Evolutionary conservation across 2,888 invertebrate genomes (phyloP), one percentile per base, ranked within the genome.

Genomic region (Himalopsyche japonica): DNA sequence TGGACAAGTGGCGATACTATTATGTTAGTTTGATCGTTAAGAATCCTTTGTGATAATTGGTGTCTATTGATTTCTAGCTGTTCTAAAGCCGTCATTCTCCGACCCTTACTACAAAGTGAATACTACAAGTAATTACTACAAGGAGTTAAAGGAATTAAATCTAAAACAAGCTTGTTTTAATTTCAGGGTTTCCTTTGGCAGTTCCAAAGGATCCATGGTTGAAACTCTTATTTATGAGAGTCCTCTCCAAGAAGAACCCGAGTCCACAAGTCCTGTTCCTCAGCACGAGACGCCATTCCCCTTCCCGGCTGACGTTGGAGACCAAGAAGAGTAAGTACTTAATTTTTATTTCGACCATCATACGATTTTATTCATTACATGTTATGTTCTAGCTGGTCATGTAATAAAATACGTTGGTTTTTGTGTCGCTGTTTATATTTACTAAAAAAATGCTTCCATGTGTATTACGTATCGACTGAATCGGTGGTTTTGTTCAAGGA

Each of bases 121-220:
- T n/a, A n/a, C n/a, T n/a, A n/a, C n/a, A n/a, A n/a, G n/a, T n/a
- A n/a, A n/a, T n/a, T n/a, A n/a, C n/a, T n/a, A n/a, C n/a, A n/a
- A n/a, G n/a, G n/a, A n/a, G n/a, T n/a, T n/a, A 34, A 7, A 7
- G 34, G 5, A 8, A 37, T 37, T 37, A 3, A 37, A 15, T 43
- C 15, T 15, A 43, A 43, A 70, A 70, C 70, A 70, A 20, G 7
- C 2, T 3, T 76, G 32, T n/a, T 20, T 80, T 80, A 47, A 84
- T 92, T 92, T 18, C 93, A 98, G 97, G 93, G 98, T 98, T 88
- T 97, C 97, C 80, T 98, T 98, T 91, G 98, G 97, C 88, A 97
- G 97, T 90, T 97, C 97, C 88, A 97, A 97, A 91, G 97, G 97
- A 87, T 97, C 97, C 81, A 97, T 98, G 97, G 97, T 98, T 87